Base-by-base conservation (phyloP, 2,797 vertebrate species). In the Enteromius thamalakanensis region DNA sequence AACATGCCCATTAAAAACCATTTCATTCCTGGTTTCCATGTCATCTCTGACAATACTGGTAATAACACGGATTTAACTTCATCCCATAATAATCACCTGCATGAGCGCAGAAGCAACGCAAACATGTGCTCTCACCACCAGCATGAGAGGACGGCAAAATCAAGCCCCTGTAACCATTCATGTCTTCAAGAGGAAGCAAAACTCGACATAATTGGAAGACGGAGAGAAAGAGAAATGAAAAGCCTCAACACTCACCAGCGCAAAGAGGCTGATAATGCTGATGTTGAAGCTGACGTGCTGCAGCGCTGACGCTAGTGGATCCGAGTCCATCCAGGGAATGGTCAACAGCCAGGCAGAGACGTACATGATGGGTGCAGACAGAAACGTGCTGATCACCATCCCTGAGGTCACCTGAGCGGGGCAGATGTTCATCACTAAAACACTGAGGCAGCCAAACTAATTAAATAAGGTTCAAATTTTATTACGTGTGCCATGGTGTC, bases 291-390 rank as follows among this genome's bases (percentile, higher is more conserved):
- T 97, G 91, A 98, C 95, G 2, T 92, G 98, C 45, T 97, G 96
- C 74, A 99, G 93, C 0, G 97, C 95, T 80, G 95, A 92, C 21
- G 94, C 94, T 89, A 98, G 74, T 0, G 90, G 94, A 85, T 95
- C 94, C 53, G 96, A 94, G 89, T 99, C 97, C 96, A 97, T 98
- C 81, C 93, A 94, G 0, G 95, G 96, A 68, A 99, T 96, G 21
- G 97, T 97, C 85, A 99, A 90, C 74, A 99, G 91, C 98, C 98
- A 99, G 0, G 97, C 97, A 81, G 98, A 99, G 75, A 97, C 96
- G 0, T 98, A 99, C 97, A 99, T 97, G 62, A 99, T 98, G 0
- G 98, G 98, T 62, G 98, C 98, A 40, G 98, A 99, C 76, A 99
- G 97, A 85, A 99, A 97, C 2, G 97, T 99, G 94, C 97, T 96